Evolutionary conservation across 1,140 invertebrate species (phyloP).

Genomic region (Camponotus pennsylvanicus): DNA sequence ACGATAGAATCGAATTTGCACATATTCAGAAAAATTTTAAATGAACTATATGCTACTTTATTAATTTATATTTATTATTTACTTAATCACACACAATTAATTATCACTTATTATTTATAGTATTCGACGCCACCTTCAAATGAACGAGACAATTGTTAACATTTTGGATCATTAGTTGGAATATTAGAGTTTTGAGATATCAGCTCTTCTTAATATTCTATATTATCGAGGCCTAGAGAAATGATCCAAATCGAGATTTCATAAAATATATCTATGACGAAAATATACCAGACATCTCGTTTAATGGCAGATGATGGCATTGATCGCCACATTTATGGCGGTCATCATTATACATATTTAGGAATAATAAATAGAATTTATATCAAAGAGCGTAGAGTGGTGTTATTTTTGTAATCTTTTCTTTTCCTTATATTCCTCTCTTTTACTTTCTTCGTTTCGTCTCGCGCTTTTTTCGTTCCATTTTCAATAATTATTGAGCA

Average conservation of each 20-base stretch:
- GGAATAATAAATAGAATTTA: constrained; percentile 56
- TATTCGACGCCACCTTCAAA: not conserved
- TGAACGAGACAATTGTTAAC: not conserved
- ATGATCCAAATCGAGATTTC: constrained; percentile 67
- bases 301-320: constrained; percentile 74
- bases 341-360: too few species aligned
- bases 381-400: not conserved
- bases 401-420: not conserved
- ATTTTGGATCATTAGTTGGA: not conserved
- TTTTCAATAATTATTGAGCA: not conserved
- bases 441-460: not conserved
- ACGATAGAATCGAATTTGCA: too few species aligned
- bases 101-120: not conserved
- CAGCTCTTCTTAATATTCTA: not conserved
- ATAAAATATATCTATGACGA: constrained; percentile 76
- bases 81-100: not conserved
- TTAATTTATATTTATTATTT: not conserved
- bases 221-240: not conserved
- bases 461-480: not conserved
- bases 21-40: too few species aligned
- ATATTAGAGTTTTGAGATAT: not conserved
- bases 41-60: not conserved
- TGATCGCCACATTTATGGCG: constrained; percentile 68
- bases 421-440: not conserved
- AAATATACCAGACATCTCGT: constrained; percentile 75